phyloP scores from a whole-genome alignment of 2,797 vertebrate species.

The Rhinophrynus dorsalis region DNA sequence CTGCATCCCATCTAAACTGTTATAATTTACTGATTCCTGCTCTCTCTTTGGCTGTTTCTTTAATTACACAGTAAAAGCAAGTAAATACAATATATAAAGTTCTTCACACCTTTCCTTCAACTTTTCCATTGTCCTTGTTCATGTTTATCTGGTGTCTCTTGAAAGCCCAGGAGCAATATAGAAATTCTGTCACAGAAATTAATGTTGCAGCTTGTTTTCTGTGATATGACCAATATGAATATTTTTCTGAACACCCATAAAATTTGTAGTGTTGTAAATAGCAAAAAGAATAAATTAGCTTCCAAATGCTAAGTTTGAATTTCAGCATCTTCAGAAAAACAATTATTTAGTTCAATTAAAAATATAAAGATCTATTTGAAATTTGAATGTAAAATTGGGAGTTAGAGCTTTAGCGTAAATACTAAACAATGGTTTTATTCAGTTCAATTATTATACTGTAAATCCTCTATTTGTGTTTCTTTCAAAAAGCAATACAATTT shows the following conservation, averaged over 20 bases:
- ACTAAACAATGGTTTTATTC: background rate
- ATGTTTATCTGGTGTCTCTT: constrained; percentile 19
- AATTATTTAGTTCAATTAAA: constrained; percentile 41
- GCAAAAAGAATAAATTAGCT: constrained; percentile 40
- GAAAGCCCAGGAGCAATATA: constrained; percentile 4
- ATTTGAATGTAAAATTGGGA: constrained; percentile 9
- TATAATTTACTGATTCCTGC: too few species aligned
- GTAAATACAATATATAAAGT: too few species aligned
- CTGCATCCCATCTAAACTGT: too few species aligned
- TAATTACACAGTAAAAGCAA: too few species aligned
- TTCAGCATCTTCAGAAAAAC: constrained; percentile 23
- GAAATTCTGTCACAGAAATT: constrained; percentile 18
- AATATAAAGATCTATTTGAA: constrained; percentile 9
- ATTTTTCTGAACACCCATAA: constrained; percentile 2
- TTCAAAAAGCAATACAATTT: background rate
- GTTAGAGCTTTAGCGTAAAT: constrained; percentile 23
- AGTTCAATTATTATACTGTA: constrained; percentile 3
- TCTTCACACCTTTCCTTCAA: too few species aligned
- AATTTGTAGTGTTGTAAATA: constrained; percentile 34
- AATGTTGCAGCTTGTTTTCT: constrained; percentile 17
- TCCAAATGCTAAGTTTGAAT: constrained; percentile 26
- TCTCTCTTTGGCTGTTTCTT: too few species aligned
- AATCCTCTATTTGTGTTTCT: background rate
- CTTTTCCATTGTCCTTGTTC: background rate
- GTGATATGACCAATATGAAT: constrained; percentile 37